Base-by-base conservation (phyloP, 1,140 invertebrate genomes). In the Caenorhabditis inopinata region DNA sequence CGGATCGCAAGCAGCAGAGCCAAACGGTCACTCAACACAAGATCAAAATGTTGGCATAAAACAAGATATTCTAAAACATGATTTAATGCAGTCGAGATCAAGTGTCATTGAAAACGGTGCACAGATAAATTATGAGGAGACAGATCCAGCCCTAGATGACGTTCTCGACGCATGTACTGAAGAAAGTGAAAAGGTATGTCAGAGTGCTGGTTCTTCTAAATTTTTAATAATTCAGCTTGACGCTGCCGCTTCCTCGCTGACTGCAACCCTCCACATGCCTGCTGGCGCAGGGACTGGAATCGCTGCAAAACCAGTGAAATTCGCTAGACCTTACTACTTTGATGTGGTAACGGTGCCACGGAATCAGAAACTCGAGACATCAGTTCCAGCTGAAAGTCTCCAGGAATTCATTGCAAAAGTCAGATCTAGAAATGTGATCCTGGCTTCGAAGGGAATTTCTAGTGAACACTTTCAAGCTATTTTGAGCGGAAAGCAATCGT, bases 111-210 rank as follows among this genome's bases (percentile, higher is more conserved):
- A 68, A 32, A 68, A 68, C 38, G 58, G 58, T 21, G 58, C 58
- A 1, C 32, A 29, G 23, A 32, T 68, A 14, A 25, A 68, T 12
- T 68, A 68, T 9, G 58, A 68, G 58, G 38, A 68, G 58, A 68
- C 58, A 21, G 58, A 68, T 42, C 58, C 58, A 23, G 58, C 58
- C 6, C 18, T 68, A 4, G 58, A 68, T 38, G 58, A 35, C 38
- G 27, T 68, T 38, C 58, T 68, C 11, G 38, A 68, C 38, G 58
- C 58, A n/a, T 68, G 58, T 42, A 32, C 58, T 38, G 32, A 68
- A 32, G 58, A 68, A 21, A 42, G 32, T 42, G 58, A 68, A 9
- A 35, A 68, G 58, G n/a, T 68, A 42, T 5, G 5, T 42, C 14
- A 42, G 14, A 7, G 14, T 42, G 38, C 14, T 42, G 5, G 14